These are phyloP conservation scores for Lethrus apterus DNA, from an alignment of 1,140 invertebrate species.

Conservation along the genomic window DNA sequence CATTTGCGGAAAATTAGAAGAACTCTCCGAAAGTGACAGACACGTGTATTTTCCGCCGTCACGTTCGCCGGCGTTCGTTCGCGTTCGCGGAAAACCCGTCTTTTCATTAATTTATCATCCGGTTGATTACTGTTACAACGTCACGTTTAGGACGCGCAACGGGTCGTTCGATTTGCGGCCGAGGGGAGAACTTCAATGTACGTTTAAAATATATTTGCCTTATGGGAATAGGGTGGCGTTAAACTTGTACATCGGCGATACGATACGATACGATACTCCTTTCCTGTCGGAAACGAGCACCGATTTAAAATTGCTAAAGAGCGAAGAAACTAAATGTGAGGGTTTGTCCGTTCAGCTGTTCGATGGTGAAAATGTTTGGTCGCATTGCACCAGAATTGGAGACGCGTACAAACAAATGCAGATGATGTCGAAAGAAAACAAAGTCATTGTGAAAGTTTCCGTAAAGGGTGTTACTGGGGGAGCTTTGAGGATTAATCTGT, in stretches of 20 bases:
- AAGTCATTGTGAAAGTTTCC: conserved; percentile 41
- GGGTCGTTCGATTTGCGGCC: conserved; percentile 51
- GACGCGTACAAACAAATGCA: conserved; percentile 48
- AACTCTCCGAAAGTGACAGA: conserved; percentile 47
- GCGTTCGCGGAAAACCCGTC: conserved; percentile 49
- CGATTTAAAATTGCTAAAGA: conserved; percentile 22
- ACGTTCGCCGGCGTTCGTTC: conserved; percentile 40
- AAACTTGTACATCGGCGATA: conserved; percentile 46
- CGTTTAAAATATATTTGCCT: conserved; percentile 54
- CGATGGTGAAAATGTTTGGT: conserved; percentile 48
- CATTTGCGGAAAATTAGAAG: conserved; percentile 57
- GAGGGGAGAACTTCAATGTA: conserved; percentile 48
- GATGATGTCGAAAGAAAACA: conserved; percentile 47
- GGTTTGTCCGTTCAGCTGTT: conserved; percentile 47
- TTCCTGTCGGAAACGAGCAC: conserved; percentile 20
- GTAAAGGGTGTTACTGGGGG: conserved; percentile 35
- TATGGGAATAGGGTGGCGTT: conserved; percentile 54
- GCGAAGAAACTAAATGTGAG: conserved; percentile 37
- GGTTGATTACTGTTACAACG: conserved; percentile 59
- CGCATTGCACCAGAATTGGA: conserved; percentile 48
- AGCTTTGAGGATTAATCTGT: conserved; percentile 36
- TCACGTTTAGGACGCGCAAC: conserved; percentile 51
- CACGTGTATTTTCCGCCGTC: conserved; percentile 48
- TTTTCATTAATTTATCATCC: conserved; percentile 53
- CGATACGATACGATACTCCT: conserved; percentile 25